Percentiles rank a stretch among this genome's conserved stretches.
Evolutionary conservation across 2,797 vertebrate species (phyloP).

Genomic region (Thripadectes ignobilis): DNA sequence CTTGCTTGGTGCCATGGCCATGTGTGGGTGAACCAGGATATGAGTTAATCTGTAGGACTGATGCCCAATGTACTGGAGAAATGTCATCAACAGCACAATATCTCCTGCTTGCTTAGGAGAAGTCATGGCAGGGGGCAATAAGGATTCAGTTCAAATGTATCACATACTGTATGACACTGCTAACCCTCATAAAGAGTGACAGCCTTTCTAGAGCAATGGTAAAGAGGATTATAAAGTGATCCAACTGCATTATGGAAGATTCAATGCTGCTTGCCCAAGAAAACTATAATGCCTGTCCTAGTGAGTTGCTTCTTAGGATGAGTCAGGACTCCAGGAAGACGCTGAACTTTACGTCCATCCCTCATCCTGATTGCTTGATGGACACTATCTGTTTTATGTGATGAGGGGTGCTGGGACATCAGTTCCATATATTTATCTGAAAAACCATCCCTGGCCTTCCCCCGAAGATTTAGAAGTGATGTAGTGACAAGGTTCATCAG

Average conservation of each 20-base stretch:
- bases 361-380: neutral
- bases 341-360: neutral
- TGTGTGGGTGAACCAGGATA: neutral
- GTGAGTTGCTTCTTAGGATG: neutral
- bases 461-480: neutral
- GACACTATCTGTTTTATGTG: neutral
- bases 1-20: rapidly evolving
- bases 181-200: neutral
- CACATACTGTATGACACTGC: rapidly evolving
- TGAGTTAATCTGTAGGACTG: neutral
- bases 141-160: neutral
- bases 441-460: neutral
- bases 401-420: neutral
- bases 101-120: neutral
- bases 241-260: neutral
- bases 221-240: neutral
- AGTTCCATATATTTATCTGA: neutral
- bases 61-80: neutral
- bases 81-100: neutral
- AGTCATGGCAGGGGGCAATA: neutral
- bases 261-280: neutral
- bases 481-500: neutral
- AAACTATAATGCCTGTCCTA: neutral
- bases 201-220: neutral
- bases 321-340: neutral